Evolutionary conservation across 2,113 vertebrate genomes (phyloP), one percentile per base, ranked within the genome.

Genomic region (Rhabdornis inornatus): DNA sequence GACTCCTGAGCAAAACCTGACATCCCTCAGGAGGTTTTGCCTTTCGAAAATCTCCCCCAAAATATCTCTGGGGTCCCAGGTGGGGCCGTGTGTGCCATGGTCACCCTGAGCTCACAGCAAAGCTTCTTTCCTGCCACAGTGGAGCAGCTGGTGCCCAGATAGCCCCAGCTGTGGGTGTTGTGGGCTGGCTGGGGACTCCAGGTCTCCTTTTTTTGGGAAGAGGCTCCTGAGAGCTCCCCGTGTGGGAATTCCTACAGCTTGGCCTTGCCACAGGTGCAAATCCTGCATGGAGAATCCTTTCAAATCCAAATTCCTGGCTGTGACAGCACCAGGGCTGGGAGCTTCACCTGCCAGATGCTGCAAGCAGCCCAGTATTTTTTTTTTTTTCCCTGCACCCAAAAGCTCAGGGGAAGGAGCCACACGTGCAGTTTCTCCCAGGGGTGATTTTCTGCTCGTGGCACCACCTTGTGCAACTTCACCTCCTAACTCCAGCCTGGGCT

Each of bases 401-500:
- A 83, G 10, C 66, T 64, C 9, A 3, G 37, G 52, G 47, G 39
- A 28, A 28, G 75, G 40, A 72, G 70, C 37, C 6, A 3, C 2
- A 5, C 1, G 0, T 1, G 15, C 22, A 11, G 12, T 33, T 55
- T 45, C 21, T 91, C 66, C 56, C n/a, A 4, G 24, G 3, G 42
- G 28, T 6, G 6, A 63, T 66, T 59, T 53, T 35, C 33, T 2
- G 18, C 68, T 82, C 1, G 7, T 65, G 70, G 6, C 10, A 12
- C 8, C 4, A 74, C 88, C 71, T 82, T 22, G 88, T 47, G 81
- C 85, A 80, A 92, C 93, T 94, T 90, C 94, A 40, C 66, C 94
- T 82, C 89, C 50, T 82, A 93, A 95, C 94, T 96, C 92, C 28
- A 45, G 92, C 71, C 89, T 9, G 90, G 94, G 95, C 94, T 56